Base-by-base conservation (phyloP, 2,797 vertebrate genomes). In the Eurystomus glaucurus region DNA sequence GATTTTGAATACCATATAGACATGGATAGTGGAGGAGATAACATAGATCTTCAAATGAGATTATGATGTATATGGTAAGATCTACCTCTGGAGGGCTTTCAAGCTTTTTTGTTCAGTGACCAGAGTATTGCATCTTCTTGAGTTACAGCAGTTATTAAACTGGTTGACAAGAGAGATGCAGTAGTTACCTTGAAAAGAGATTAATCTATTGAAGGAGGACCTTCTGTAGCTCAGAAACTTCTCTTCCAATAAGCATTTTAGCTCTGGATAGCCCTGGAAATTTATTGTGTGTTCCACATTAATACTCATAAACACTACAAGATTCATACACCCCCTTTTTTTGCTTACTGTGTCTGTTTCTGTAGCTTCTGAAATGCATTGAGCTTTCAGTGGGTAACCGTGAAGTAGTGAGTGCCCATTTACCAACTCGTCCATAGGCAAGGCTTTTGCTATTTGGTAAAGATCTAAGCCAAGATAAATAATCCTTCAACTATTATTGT, bases 71-170 rank as follows among this genome's bases (percentile, higher is more conserved):
- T 57, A 57, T 69, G 39, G 41, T 86, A 35, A 93, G 45, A 65
- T 88, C 69, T 82, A 28, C 66, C 71, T 97, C 85, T 72, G 54
- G 58, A 77, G 54, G 18, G 25, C 58, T 95, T 81, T 71, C 0
- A 2, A 64, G 55, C 13, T 51, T 37, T 92, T 93, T 90, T 61
- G 14, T n/a, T 85, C 68, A 41, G 21, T 95, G 78, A 60, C 50
- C 72, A 39, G 46, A 54, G n/a, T 62, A 33, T 84, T 93, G 72
- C 58, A 84, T 96, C 93, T 92, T 96, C 93, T 75, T 96, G 75
- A 98, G 69, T 97, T 97, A 96, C 51, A 77, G 81, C 87, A 93
- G 86, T 96, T 97, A 96, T 95, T 98, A 97, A 97, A 96, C 23
- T 88, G 60, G 74, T 84, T 96, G 96, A 97, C 92, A 97, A 91